A percentile compares a stretch with the other conserved stretches of the same genome.
Evolutionary conservation across 2,113 vertebrate genomes (phyloP).

Genomic region (Tricholaema leucomelas): DNA sequence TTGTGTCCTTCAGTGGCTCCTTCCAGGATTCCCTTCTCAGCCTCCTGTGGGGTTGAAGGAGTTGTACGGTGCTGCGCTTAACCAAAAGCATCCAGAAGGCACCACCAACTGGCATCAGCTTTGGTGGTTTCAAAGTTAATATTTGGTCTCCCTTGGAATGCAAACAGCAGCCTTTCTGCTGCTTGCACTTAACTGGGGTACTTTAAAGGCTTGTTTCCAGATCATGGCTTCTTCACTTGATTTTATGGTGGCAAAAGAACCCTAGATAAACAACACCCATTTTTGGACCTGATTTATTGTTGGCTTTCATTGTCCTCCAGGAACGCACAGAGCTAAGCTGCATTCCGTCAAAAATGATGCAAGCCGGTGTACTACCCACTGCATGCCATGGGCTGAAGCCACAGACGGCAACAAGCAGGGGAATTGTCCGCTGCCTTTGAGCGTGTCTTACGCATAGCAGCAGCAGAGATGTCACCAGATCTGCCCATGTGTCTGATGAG

Average conservation of each 20-base stretch:
- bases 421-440: background rate
- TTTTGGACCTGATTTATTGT: background rate
- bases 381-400: background rate
- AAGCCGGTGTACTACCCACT: background rate
- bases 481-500: background rate
- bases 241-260: background rate
- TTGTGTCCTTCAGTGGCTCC: background rate
- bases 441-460: accelerated
- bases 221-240: background rate
- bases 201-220: background rate
- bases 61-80: accelerated
- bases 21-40: background rate
- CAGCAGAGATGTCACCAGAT: background rate
- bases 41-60: accelerated
- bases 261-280: accelerated
- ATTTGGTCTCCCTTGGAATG: background rate
- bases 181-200: background rate
- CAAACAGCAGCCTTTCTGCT: background rate
- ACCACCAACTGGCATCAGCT: background rate
- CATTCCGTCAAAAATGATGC: background rate
- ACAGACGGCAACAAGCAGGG: accelerated
- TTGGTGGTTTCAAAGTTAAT: background rate
- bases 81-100: background rate
- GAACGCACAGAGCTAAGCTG: accelerated
- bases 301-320: background rate